phyloP scores from a whole-genome alignment of 35 echinoderm and acorn worm genomes.

The Patiria miniata region DNA sequence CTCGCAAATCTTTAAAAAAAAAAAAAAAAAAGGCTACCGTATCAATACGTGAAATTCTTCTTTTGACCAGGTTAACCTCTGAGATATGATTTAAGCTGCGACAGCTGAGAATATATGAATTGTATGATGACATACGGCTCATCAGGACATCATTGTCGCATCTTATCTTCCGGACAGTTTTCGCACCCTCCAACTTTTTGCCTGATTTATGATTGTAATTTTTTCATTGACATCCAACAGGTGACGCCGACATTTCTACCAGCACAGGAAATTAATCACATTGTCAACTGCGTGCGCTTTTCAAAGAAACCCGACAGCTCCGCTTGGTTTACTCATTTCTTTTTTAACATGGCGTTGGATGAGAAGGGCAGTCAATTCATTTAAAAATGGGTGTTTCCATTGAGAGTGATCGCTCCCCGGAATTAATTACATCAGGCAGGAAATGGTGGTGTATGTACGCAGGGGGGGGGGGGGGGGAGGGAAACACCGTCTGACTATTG shows the following conservation, averaged over 20 bases:
- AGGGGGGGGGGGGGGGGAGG: too few species aligned
- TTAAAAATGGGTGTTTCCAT: too few species aligned
- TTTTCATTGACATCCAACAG: not conserved
- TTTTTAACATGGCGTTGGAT: too few species aligned
- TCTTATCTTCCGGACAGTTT: not conserved
- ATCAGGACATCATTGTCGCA: not conserved
- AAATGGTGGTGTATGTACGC: too few species aligned
- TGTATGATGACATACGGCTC: not conserved
- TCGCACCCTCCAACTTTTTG: not conserved
- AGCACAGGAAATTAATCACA: conserved; percentile 5
- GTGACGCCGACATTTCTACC: not conserved
- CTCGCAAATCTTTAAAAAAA: too few species aligned
- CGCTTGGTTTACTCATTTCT: not conserved
- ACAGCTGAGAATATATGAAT: not conserved
- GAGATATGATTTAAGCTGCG: not conserved
- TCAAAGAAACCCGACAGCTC: not conserved
- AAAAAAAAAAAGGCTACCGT: too few species aligned
- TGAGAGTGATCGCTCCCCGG: too few species aligned
- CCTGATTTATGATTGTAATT: not conserved
- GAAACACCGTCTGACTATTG: too few species aligned
- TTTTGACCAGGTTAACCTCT: too few species aligned
- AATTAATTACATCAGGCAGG: too few species aligned
- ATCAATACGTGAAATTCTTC: too few species aligned
- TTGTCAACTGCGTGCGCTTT: not conserved
- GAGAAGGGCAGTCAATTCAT: too few species aligned